Evolutionary conservation across 2,888 invertebrate species (phyloP), one percentile per base, ranked within the genome.

Genomic region (Salpingus planirostris): DNA sequence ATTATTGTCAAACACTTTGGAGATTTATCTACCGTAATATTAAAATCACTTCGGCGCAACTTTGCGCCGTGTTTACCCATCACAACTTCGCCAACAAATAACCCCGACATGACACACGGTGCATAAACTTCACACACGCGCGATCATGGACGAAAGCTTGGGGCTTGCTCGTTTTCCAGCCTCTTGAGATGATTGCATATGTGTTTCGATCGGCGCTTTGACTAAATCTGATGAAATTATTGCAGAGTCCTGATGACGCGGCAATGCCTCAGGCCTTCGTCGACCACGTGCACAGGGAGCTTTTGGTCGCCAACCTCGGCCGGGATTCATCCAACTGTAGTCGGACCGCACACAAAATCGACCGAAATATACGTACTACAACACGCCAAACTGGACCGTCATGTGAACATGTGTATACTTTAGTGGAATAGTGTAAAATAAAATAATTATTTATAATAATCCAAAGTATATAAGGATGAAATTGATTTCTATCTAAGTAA

Each of bases 351-450:
- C 25, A 42, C 29, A 24, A 24, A 15, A 31, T 23, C 15, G 11
- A 34, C 31, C 15, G 21, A 35, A 34, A 55, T 42, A 56, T 57
- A 58, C 57, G 54, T 59, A 57, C 56, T 55, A 50, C 57, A 52
- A 57, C 59, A 51, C 57, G 52, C 57, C 59, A 54, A 54, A 47
- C 38, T 41, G 50, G 46, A 48, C 46, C 51, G 46, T 54, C 57
- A 56, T 59, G 61, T 61, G 59, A 57, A 53, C 60, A 50, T 61
- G 61, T 62, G 60, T 61, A 62, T 62, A 62, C 59, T 59, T 49
- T 57, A 60, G 57, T 5, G 50, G 51, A 46, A 52, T 60, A 62
- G 58, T 55, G 54, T 55, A 44, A 33, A 29, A 18, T 57, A 54
- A 55, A 52, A 44, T 52, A 51, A 50, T 49, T 51, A 52, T 55